phyloP scores from a whole-genome alignment of 2,888 invertebrate species.

The Ennomos fuscantarius region DNA sequence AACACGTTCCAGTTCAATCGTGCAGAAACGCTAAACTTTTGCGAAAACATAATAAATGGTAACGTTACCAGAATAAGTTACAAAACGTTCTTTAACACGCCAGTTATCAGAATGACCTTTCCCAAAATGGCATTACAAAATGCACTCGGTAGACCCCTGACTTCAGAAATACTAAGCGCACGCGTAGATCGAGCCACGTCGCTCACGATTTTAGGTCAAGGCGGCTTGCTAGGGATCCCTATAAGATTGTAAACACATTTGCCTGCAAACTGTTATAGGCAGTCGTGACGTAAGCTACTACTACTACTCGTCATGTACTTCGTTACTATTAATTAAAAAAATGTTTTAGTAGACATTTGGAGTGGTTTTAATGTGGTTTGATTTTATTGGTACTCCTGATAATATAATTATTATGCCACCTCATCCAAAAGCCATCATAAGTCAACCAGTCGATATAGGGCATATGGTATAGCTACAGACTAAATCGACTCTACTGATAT shows the following conservation, averaged over 20 bases:
- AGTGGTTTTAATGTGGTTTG: too few relatives aligned
- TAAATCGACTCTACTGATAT: too few relatives aligned
- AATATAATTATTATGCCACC: too few relatives aligned
- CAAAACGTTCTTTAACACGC: slow-evolving; percentile 8
- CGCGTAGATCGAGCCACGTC: slow-evolving; percentile 51
- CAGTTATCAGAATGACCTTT: slow-evolving; percentile 37
- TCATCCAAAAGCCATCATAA: too few relatives aligned
- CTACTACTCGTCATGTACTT: too few relatives aligned
- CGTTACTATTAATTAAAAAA: too few relatives aligned
- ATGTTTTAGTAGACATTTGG: too few relatives aligned
- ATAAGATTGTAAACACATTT: slow-evolving; percentile 62
- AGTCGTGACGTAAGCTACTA: too few relatives aligned
- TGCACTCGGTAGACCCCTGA: slow-evolving; percentile 55
- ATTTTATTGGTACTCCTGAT: too few relatives aligned
- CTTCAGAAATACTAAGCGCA: slow-evolving; percentile 54
- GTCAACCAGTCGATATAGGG: too few relatives aligned
- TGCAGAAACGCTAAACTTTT: slow-evolving; percentile 7
- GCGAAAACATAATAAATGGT: slow-evolving; percentile 3
- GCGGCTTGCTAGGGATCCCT: slow-evolving; percentile 68
- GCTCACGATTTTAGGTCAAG: slow-evolving; percentile 80
- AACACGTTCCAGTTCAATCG: slow-evolving; percentile 12
- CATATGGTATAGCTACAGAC: slow-evolving; percentile 1
- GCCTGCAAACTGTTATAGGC: not conserved
- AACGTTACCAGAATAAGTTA: slow-evolving; percentile 11
- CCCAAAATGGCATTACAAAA: slow-evolving; percentile 38